phyloP scores from a whole-genome alignment of 2,797 vertebrate species.

The Numenius phaeopus region DNA sequence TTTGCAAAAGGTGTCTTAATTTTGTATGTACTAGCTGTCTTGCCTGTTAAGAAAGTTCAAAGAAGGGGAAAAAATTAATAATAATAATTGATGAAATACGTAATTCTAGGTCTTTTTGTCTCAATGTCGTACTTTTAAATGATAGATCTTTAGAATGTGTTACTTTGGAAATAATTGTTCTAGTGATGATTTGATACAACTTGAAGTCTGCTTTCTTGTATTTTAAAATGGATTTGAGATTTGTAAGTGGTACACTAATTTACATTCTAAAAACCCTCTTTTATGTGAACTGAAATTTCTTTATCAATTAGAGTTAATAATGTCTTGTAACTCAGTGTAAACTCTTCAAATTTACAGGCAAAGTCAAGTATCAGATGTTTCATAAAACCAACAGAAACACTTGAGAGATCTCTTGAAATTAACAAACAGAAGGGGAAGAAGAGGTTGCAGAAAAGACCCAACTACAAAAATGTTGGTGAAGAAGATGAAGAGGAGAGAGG shows the following conservation, averaged over 20 bases:
- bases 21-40: neutral
- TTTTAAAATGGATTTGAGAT: neutral
- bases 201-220: neutral
- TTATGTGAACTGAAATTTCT: neutral
- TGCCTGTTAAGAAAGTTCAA: neutral
- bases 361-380: constrained; percentile 90
- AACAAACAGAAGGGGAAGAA: constrained; percentile 93
- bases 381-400: constrained; percentile 91
- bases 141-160: neutral
- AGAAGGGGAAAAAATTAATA: neutral
- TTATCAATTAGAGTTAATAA: neutral
- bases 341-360: constrained; percentile 74
- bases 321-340: neutral
- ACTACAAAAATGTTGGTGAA: constrained; percentile 98
- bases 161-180: neutral
- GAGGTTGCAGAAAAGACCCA: constrained; percentile 92
- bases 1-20: neutral
- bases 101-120: neutral
- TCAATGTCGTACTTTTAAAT: neutral
- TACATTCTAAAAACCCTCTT: neutral
- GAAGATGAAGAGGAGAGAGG: constrained; percentile 93
- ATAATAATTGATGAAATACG: neutral
- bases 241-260: neutral
- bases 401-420: constrained; percentile 95
- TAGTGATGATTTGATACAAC: neutral